Evolutionary conservation across 2,113 vertebrate species (phyloP).

Genomic region (Gnathonemus echidnorhynchus): DNA sequence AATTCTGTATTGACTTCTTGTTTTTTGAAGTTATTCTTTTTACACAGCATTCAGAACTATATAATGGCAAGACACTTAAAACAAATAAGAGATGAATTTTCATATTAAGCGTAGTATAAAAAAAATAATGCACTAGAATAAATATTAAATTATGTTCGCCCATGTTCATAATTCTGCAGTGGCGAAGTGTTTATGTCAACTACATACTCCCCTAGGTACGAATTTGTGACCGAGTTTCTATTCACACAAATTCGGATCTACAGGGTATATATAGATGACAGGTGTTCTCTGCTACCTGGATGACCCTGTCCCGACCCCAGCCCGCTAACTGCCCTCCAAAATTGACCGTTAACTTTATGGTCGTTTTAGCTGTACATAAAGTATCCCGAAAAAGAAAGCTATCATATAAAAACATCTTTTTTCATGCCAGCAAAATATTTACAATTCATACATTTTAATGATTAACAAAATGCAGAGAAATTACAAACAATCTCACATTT

Average conservation of each 20-base stretch:
- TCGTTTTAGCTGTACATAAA: neutral
- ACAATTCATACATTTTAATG: neutral
- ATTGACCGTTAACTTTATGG: neutral
- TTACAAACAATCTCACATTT: neutral
- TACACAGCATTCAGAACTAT: neutral
- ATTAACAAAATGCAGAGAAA: neutral
- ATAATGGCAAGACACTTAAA: neutral
- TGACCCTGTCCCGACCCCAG: neutral
- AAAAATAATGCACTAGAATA: neutral
- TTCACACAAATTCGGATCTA: slow-evolving; percentile 99
- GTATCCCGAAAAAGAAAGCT: neutral
- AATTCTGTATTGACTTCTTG: neutral
- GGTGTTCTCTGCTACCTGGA: slow-evolving; percentile 45
- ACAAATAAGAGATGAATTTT: neutral
- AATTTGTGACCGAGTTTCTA: slow-evolving; percentile 94
- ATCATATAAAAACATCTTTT: neutral
- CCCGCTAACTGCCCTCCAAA: neutral
- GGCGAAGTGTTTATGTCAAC: slow-evolving; percentile 94
- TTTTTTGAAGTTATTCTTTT: neutral
- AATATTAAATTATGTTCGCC: neutral
- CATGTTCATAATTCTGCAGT: slow-evolving; percentile 41
- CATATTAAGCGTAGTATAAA: neutral
- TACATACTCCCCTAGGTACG: slow-evolving; percentile 99
- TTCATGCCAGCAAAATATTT: neutral
- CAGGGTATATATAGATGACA: slow-evolving; percentile 99